Conservation (phyloP, 2,113 vertebrate species). For the Eolophus roseicapilla region DNA sequence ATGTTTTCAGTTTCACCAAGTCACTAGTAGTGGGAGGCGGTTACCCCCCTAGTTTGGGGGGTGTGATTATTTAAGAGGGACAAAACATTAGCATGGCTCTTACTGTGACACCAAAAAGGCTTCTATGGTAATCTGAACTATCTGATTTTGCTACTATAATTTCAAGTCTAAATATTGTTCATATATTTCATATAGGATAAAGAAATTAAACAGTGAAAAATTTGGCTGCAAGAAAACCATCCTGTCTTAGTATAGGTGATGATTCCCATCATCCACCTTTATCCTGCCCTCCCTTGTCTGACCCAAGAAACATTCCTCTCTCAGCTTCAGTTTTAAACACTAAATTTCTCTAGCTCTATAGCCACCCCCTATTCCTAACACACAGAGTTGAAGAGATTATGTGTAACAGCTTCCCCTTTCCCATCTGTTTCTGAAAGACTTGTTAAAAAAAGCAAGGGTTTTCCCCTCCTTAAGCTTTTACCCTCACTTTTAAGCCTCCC, state of each 20-base stretch:
- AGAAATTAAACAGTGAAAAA: neutral
- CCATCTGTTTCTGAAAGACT: conserved; percentile 37
- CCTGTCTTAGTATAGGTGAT: neutral
- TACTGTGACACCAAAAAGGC: neutral
- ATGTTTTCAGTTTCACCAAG: neutral
- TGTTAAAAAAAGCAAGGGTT: neutral
- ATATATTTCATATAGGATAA: neutral
- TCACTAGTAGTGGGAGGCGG: neutral
- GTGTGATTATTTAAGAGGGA: neutral
- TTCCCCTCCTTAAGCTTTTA: neutral
- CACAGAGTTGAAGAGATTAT: neutral
- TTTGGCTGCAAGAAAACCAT: neutral
- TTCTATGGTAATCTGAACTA: neutral
- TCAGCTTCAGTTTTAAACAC: neutral
- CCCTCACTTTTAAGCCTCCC: neutral
- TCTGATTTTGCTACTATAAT: neutral
- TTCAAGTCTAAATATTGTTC: neutral
- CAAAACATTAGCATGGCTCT: neutral
- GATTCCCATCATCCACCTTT: neutral
- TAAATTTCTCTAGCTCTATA: neutral
- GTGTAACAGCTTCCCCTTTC: conserved; percentile 31
- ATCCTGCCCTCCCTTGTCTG: neutral
- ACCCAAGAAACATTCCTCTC: neutral
- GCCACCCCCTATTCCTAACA: neutral
- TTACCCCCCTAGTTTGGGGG: neutral